A percentile compares a stretch with the other conserved stretches of the same genome.
phyloP scores from a whole-genome alignment of 2,797 vertebrate genomes.

The Miichthys miiuy region DNA sequence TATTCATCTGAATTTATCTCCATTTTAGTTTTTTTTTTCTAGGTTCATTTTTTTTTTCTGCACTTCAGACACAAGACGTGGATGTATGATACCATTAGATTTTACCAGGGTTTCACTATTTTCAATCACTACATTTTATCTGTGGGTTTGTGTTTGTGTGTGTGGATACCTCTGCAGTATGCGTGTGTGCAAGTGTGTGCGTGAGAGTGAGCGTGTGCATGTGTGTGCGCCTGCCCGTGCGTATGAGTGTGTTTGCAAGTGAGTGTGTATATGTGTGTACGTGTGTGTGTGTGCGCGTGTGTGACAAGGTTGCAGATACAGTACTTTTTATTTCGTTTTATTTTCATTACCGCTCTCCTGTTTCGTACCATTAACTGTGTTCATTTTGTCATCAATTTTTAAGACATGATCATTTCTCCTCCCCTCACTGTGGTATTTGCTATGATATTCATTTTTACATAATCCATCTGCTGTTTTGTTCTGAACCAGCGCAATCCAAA shows the following conservation, averaged over 20 bases:
- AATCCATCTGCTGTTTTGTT: slow-evolving; percentile 82
- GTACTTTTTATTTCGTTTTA: slow-evolving; percentile 79
- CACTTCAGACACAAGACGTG: slow-evolving; percentile 81
- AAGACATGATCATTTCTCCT: slow-evolving; percentile 75
- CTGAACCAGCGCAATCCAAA: slow-evolving; percentile 71
- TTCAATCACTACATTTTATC: slow-evolving; percentile 84
- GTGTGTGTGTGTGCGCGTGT: slow-evolving; percentile 53
- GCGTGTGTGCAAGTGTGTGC: slow-evolving; percentile 46
- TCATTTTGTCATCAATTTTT: slow-evolving; percentile 80
- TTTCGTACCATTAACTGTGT: slow-evolving; percentile 76
- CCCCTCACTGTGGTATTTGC: slow-evolving; percentile 81
- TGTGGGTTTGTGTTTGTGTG: slow-evolving; percentile 78
- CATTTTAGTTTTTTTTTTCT: slow-evolving; percentile 61
- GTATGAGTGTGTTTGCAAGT: slow-evolving; percentile 57
- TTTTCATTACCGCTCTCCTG: slow-evolving; percentile 80
- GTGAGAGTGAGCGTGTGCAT: slow-evolving; percentile 39
- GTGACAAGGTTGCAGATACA: slow-evolving; percentile 75
- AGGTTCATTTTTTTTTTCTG: slow-evolving; percentile 79
- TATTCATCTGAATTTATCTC: slow-evolving; percentile 81
- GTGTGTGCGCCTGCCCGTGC: slow-evolving; percentile 41
- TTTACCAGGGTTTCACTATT: slow-evolving; percentile 83
- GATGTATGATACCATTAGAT: slow-evolving; percentile 83
- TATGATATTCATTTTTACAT: slow-evolving; percentile 83
- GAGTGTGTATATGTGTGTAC: slow-evolving; percentile 58
- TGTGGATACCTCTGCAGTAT: slow-evolving; percentile 57